Conservation (phyloP, 2,888 invertebrate species). For the Oscheius sp. region DNA sequence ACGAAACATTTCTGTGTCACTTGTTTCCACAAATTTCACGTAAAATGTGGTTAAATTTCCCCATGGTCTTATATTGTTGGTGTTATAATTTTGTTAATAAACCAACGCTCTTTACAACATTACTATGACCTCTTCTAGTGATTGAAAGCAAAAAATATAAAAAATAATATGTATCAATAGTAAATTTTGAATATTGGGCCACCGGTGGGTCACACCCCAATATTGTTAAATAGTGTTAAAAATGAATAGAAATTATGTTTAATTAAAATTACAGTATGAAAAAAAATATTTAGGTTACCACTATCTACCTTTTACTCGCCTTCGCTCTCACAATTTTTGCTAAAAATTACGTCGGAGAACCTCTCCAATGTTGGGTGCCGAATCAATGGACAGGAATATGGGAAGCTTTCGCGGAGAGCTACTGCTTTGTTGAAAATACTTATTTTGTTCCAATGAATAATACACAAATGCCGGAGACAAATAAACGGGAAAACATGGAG, state of each 20-base stretch:
- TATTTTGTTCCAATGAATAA: conserved; percentile 68
- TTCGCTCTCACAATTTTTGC: conserved; percentile 72
- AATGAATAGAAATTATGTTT: too few relatives aligned
- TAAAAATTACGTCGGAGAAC: conserved; percentile 74
- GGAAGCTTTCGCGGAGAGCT: conserved; percentile 73
- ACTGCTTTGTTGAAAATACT: conserved; percentile 74
- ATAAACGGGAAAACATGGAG: conserved; percentile 49
- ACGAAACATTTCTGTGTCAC: too few relatives aligned
- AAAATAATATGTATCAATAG: too few relatives aligned
- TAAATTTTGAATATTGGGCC: too few relatives aligned
- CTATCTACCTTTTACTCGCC: conserved; percentile 71
- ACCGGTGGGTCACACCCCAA: too few relatives aligned
- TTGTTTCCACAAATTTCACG: too few relatives aligned
- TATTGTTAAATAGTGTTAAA: too few relatives aligned
- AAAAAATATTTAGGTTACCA: conserved; percentile 70
- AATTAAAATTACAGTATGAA: neutral
- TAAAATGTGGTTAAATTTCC: too few relatives aligned
- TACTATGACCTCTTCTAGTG: neutral
- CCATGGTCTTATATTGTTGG: too few relatives aligned
- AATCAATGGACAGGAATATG: conserved; percentile 69
- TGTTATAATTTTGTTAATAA: too few relatives aligned
- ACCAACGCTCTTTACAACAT: too few relatives aligned
- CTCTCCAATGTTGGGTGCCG: conserved; percentile 72
- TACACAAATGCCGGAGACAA: conserved; percentile 39
- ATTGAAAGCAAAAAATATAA: too few relatives aligned